Conservation (phyloP, 2,797 vertebrate species). For the Carduelis carduelis region DNA sequence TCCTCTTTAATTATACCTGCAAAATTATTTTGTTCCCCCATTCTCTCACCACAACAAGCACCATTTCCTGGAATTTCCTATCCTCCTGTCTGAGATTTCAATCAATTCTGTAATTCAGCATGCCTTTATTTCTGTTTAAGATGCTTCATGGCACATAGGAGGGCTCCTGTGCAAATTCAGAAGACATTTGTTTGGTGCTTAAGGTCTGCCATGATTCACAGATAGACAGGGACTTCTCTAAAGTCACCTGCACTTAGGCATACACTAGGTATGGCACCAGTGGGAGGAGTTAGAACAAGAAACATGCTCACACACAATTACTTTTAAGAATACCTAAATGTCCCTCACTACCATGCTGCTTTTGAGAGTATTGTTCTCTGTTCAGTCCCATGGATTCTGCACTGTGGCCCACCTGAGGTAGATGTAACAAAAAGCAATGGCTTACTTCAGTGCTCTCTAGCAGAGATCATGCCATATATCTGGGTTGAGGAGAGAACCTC, state of each 20-base stretch:
- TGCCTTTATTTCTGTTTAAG: background rate
- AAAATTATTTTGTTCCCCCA: background rate
- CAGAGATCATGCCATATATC: background rate
- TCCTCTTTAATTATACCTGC: background rate
- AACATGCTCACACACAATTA: background rate
- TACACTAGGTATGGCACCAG: background rate
- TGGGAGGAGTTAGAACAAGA: background rate
- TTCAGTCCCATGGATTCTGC: background rate
- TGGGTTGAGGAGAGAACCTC: background rate
- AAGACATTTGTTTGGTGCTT: background rate
- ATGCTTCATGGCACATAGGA: background rate
- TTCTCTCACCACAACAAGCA: background rate
- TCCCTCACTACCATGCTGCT: background rate
- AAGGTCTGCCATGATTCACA: background rate
- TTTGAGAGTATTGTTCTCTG: background rate
- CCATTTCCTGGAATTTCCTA: background rate
- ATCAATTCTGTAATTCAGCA: background rate
- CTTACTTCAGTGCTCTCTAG: background rate
- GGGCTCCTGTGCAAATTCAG: background rate
- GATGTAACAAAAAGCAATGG: background rate
- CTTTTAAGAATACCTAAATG: background rate
- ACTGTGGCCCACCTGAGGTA: background rate
- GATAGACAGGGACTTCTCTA: background rate
- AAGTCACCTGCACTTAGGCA: background rate
- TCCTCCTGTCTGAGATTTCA: background rate